Conservation (phyloP, 2,888 invertebrate genomes). For the Venusia cambrica region DNA sequence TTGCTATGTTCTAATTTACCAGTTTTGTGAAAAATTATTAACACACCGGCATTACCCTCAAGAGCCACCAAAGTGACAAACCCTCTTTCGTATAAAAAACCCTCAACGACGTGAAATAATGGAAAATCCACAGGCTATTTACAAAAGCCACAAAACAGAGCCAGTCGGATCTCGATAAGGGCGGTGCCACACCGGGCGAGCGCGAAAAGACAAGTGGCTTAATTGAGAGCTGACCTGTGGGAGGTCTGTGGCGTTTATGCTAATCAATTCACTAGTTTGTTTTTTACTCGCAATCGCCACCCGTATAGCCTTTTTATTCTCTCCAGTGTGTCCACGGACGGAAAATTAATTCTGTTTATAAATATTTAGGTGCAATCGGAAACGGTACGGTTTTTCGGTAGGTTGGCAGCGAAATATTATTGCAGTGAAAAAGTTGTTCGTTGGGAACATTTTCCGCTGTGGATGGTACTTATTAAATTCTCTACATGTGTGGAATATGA, state of each 20-base stretch:
- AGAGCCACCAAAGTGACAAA: no score
- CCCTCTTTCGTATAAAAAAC: no score
- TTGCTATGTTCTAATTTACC: no score
- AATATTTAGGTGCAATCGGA: slow-evolving; percentile 28
- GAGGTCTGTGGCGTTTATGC: slow-evolving; percentile 75
- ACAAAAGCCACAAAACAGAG: slow-evolving; percentile 60
- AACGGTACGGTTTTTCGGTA: slow-evolving; percentile 33
- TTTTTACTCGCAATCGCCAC: slow-evolving; percentile 66
- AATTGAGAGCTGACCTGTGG: slow-evolving; percentile 72
- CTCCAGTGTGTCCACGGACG: slow-evolving; percentile 38
- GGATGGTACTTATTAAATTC: no score
- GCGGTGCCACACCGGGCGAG: slow-evolving; percentile 60
- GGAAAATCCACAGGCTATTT: slow-evolving; percentile 31
- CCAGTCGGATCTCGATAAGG: slow-evolving; percentile 63
- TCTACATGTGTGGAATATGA: no score
- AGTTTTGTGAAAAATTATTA: no score
- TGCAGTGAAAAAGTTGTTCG: no score
- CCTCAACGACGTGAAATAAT: slow-evolving; percentile 11
- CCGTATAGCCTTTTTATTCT: slow-evolving; percentile 56
- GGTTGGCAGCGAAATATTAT: no score
- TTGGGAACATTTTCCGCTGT: no score
- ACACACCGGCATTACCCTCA: no score
- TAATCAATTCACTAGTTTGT: slow-evolving; percentile 77
- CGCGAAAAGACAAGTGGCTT: slow-evolving; percentile 77
- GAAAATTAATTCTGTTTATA: slow-evolving; percentile 36